Percentiles rank a stretch among this genome's conserved stretches.
Evolutionary conservation across 2,113 vertebrate species (phyloP).

Genomic region (Meles meles): DNA sequence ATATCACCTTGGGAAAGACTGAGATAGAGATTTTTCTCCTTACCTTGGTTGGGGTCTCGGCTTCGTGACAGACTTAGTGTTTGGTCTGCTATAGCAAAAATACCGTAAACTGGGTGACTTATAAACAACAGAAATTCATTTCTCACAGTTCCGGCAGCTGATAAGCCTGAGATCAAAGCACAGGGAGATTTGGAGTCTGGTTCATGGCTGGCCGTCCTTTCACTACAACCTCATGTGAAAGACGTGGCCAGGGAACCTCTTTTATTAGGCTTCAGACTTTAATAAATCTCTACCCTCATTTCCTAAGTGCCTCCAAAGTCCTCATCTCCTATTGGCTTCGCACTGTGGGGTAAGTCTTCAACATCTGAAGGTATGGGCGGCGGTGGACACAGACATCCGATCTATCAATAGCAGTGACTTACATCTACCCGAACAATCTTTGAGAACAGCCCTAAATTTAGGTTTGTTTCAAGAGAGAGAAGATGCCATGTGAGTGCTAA

Average conservation of each 20-base stretch:
- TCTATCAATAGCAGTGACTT: background rate
- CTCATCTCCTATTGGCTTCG: background rate
- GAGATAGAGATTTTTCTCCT: background rate
- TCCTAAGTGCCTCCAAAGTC: background rate
- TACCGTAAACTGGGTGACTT: background rate
- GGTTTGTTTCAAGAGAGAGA: background rate
- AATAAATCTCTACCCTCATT: background rate
- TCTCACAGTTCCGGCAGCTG: background rate
- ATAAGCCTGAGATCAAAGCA: background rate
- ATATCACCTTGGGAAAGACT: background rate
- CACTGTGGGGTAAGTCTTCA: background rate
- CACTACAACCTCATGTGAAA: background rate
- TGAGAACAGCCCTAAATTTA: background rate
- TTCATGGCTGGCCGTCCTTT: background rate
- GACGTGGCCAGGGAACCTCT: background rate
- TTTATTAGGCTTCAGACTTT: background rate
- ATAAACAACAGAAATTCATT: background rate
- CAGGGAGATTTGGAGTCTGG: background rate
- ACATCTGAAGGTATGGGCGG: background rate
- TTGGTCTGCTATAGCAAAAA: background rate
- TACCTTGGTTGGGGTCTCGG: background rate
- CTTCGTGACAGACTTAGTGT: background rate
- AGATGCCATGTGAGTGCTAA: background rate
- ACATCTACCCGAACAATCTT: background rate
- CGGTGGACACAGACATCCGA: background rate